Evolutionary conservation across 53 echinoderm and acorn worm genomes (phyloP), one percentile per base, ranked within the genome.

Genomic region (Hippasteria phrygiana): DNA sequence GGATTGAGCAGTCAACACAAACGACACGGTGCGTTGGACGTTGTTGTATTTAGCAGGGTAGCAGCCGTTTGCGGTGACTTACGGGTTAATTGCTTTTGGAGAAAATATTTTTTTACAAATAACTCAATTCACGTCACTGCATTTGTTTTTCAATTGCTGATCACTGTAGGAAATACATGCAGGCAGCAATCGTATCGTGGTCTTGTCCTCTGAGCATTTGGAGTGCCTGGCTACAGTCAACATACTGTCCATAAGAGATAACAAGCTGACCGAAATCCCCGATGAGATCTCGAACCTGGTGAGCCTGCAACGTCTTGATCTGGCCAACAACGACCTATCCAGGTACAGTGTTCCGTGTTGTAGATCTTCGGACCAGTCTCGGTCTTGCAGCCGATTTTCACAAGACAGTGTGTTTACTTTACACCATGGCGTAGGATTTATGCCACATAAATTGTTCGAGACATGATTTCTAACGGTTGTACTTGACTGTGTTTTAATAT

Each of bases 301-400:
- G 51, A 91, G 83, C 29, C 88, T 99, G 27, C 90, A 94, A 17
- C 87, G 99, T 83, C 74, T 99, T 47, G 96, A 99, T 45, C 82
- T 99, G 26, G 90, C 96, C 37, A 99, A 99, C 85, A 99, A 99
- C 80, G 64, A 96, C 62, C 59, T 99, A 0, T 90, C 96, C 80
- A 96, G 88, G 99, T 99, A 80, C 9, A 11, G 7, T 31, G 32
- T 78, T 34, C 17, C 0, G n/a, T n/a, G n/a, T n/a, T n/a, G n/a
- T n/a, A n/a, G n/a, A n/a, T n/a, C n/a, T n/a, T n/a, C n/a, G n/a
- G n/a, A n/a, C n/a, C n/a, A n/a, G n/a, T n/a, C n/a, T n/a, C n/a
- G n/a, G n/a, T n/a, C 7, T 65, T 22, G 26, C 66, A 10, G 66
- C 66, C 11, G 24, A 7, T 65, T 10, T n/a, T 65, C 32, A 65